A percentile compares a stretch with the other conserved stretches of the same genome.
These are phyloP conservation scores for Myiotriccus ornatus DNA, from an alignment of 2,797 vertebrate genomes.

Conservation along the genomic window DNA sequence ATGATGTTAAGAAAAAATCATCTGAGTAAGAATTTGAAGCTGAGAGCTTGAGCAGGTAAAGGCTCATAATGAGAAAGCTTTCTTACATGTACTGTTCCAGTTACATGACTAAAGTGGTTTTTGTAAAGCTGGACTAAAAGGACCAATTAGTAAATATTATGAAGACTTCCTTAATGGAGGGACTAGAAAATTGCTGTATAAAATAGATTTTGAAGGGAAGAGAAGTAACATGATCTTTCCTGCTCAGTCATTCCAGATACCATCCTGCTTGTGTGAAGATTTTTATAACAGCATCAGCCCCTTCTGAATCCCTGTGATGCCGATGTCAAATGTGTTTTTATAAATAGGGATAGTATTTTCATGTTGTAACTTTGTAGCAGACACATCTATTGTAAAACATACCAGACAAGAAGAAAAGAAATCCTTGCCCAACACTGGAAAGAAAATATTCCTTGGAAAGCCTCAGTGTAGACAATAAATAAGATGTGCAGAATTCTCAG, in stretches of 20 bases:
- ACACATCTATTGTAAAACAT: background rate
- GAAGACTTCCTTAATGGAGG: slow-evolving; percentile 12
- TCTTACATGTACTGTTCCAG: background rate
- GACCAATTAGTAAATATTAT: slow-evolving; percentile 40
- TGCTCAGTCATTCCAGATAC: background rate
- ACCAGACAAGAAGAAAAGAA: slow-evolving; percentile 24
- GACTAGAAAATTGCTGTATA: slow-evolving; percentile 7
- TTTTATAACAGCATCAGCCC: background rate
- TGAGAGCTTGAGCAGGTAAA: background rate
- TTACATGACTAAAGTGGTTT: slow-evolving; percentile 7
- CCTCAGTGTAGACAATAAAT: slow-evolving; percentile 16
- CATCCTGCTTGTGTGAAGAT: background rate
- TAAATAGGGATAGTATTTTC: background rate
- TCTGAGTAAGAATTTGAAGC: background rate
- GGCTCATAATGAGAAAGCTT: background rate
- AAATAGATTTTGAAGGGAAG: slow-evolving; percentile 11
- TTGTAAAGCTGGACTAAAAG: slow-evolving; percentile 29
- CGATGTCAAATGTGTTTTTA: slow-evolving; percentile 3
- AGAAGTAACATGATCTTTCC: slow-evolving; percentile 16
- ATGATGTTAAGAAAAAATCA: background rate
- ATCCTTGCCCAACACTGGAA: background rate
- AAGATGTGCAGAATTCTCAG: background rate
- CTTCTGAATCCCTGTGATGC: background rate
- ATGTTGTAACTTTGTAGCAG: background rate
- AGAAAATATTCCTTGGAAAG: slow-evolving; percentile 16